Base-by-base conservation (phyloP, 1,140 invertebrate genomes). In the Drosophila serrata region DNA sequence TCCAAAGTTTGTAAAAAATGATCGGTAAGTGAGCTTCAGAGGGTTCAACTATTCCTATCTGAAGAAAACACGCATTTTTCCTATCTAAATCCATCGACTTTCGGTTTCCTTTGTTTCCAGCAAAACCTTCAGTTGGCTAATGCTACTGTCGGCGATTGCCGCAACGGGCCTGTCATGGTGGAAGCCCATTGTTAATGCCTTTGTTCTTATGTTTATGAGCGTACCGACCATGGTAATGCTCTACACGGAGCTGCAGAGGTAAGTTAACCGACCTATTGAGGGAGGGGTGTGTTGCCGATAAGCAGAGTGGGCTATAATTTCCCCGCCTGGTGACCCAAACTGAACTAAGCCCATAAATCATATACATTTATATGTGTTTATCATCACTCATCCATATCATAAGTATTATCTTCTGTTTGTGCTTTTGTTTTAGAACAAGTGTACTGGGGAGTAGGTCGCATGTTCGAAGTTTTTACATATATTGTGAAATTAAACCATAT, bases 141-240 rank as follows among this genome's bases (percentile, higher is more conserved):
- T 94, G 51, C 88, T 94, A 15, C 75, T 94, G 19, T 93, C 95
- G 17, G 95, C 95, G 11, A 74, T 96, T 17, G 69, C 95, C 9
- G 95, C 94, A 4, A 96, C 96, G 6, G 94, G 94, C 11, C 93
- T 96, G 62, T 94, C 95, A 12, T 93, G 96, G 61, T 94, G 96
- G 92, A 95, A 96, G 92, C 96, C 96, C 5, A 95, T 95, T 35
- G 93, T 96, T 43, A 97, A 97, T 93, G 96, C 96, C 39, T 97
- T 97, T 92, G 96, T 95, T 27, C 92, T 97, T 42, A 97, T 97
- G 96, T 94, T 93, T n/a, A 93, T 97, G 56, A 95, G 95, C 12
- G 90, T 96, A 35, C 96, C 96, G 22, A 94, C 96, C 37, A 94
- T 96, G 75, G 90, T 93, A 51, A 94, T 96, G 81, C 91, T 97